Conservation (phyloP, 2,797 vertebrate genomes). For the Bovichtus variegatus region DNA sequence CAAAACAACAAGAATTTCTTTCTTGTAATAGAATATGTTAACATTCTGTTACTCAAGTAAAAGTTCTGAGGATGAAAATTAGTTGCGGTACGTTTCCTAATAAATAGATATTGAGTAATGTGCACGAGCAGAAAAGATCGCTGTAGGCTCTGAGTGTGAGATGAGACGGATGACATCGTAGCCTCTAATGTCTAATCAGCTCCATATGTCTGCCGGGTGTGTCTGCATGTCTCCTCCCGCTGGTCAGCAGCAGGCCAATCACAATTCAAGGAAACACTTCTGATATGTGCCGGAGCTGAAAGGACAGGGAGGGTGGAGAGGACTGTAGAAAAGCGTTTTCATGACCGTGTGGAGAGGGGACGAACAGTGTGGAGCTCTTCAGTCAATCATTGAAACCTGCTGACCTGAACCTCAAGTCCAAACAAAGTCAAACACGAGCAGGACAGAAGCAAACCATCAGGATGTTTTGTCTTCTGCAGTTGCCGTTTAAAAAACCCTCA, state of each 20-base stretch:
- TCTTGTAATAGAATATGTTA: neutral
- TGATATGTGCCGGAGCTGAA: slow-evolving; percentile 11
- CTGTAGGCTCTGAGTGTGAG: slow-evolving; percentile 13
- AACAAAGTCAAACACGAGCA: neutral
- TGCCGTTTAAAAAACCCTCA: neutral
- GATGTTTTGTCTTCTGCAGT: neutral
- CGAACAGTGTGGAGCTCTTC: neutral
- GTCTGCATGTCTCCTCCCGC: slow-evolving; percentile 32
- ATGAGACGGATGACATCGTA: slow-evolving; percentile 61
- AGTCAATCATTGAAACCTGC: neutral
- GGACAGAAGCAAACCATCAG: neutral
- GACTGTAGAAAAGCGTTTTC: neutral
- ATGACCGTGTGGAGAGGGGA: neutral
- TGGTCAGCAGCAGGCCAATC: slow-evolving; percentile 64
- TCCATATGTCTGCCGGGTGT: slow-evolving; percentile 69
- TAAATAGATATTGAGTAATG: neutral
- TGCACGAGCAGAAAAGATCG: neutral
- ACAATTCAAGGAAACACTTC: slow-evolving; percentile 11
- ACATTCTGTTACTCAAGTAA: neutral
- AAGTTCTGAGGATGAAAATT: neutral
- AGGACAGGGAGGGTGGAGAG: neutral
- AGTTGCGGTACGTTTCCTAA: neutral
- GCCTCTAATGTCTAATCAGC: slow-evolving; percentile 59
- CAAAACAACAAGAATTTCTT: neutral
- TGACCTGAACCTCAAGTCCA: neutral